Conservation (phyloP, 2,797 vertebrate species). For the Tragopan temminckii region DNA sequence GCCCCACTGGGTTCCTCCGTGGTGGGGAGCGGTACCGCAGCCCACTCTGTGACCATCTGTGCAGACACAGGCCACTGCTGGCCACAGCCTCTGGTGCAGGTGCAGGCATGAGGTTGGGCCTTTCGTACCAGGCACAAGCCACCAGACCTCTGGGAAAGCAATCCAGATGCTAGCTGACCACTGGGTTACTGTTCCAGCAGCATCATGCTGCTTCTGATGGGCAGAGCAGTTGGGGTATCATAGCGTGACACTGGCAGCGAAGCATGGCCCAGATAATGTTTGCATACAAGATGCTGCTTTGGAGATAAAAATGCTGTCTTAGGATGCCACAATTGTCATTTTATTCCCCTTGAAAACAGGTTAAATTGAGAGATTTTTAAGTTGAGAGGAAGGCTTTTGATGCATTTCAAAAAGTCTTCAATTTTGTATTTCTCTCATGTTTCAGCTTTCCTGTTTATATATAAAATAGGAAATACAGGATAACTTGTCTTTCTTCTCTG, state of each 20-base stretch:
- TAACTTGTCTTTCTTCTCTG: neutral
- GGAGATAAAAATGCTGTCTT: neutral
- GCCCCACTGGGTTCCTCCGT: neutral
- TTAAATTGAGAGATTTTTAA: neutral
- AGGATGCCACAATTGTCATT: neutral
- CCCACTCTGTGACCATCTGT: neutral
- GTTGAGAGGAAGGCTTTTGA: neutral
- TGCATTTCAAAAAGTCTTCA: neutral
- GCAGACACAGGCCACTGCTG: neutral
- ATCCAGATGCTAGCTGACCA: neutral
- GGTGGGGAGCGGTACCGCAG: fast-evolving
- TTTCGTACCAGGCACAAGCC: slow-evolving; percentile 35
- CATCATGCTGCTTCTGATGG: fast-evolving
- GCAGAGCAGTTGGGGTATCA: fast-evolving
- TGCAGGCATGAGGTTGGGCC: neutral
- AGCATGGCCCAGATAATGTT: fast-evolving
- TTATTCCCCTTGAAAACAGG: neutral
- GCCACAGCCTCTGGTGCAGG: neutral
- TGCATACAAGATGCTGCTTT: neutral
- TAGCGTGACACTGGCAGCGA: neutral
- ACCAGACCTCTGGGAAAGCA: slow-evolving; percentile 44
- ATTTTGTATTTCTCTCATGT: neutral
- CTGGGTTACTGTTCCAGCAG: neutral
- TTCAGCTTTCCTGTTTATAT: neutral
- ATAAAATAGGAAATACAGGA: neutral